These are phyloP conservation scores for Sanderia malayensis DNA, from an alignment of 30 jellyfish, hydroid and myxozoan species.

Conservation along the genomic window DNA sequence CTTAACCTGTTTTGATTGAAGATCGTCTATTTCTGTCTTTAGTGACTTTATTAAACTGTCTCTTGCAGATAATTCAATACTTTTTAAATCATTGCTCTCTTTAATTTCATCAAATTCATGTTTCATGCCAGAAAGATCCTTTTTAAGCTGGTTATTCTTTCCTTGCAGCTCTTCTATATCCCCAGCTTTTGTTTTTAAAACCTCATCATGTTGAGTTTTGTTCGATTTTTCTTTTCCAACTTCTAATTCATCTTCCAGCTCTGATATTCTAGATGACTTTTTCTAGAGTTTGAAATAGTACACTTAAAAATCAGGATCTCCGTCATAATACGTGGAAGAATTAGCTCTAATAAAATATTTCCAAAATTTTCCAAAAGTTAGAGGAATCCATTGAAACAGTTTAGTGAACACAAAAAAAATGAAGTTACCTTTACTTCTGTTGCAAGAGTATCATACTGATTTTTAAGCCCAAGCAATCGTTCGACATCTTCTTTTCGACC, in stretches of 20 bases:
- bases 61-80: constrained; percentile 15
- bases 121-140: constrained; percentile 10
- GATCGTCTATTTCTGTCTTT: constrained; percentile 19
- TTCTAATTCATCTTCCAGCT: constrained; percentile 21
- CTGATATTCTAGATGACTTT: constrained; percentile 19
- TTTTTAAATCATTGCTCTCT: constrained; percentile 8
- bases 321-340: no score
- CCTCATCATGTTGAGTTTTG: neutral
- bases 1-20: constrained; percentile 11
- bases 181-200: neutral
- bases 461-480: constrained; percentile 47
- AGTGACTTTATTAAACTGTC: constrained; percentile 4
- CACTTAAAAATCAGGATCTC: no score
- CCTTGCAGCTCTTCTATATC: constrained; percentile 6
- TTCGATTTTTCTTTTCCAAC: constrained; percentile 3
- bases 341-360: no score
- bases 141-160: constrained; percentile 15
- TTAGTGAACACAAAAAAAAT: no score
- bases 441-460: constrained; percentile 41
- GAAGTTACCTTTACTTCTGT: constrained; percentile 77
- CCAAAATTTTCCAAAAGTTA: no score
- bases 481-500: constrained; percentile 83
- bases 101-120: constrained; percentile 6
- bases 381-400: no score
- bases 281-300: no score